Conservation (phyloP, 2,888 invertebrate genomes). For the Toxonevra muliebris region DNA sequence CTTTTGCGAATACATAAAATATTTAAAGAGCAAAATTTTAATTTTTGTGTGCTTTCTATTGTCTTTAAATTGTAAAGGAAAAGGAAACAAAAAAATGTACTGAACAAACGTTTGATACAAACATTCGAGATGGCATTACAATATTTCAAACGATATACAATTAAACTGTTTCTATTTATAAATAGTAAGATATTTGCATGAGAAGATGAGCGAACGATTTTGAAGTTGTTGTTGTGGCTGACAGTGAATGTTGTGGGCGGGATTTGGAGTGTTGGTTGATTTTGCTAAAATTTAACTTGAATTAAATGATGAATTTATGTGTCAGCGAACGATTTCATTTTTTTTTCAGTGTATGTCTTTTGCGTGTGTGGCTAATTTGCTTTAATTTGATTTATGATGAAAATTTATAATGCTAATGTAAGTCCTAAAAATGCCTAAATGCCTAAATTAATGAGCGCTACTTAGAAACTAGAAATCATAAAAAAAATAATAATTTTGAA, state of each 20-base stretch:
- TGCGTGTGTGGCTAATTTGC: background rate
- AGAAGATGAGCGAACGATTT: background rate
- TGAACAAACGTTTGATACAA: constrained; percentile 60
- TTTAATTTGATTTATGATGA: background rate
- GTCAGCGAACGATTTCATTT: background rate
- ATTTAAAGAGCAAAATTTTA: too few relatives aligned
- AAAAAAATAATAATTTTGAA: background rate
- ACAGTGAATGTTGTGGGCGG: background rate
- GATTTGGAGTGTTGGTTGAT: background rate
- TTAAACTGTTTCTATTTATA: background rate
- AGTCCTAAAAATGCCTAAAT: too few relatives aligned
- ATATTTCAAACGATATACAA: background rate
- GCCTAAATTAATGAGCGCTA: constrained; percentile 28
- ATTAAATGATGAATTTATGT: too few relatives aligned
- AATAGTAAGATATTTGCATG: too few relatives aligned
- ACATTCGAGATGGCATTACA: constrained; percentile 47
- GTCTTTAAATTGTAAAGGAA: too few relatives aligned
- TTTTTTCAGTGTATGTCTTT: background rate
- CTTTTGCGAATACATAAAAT: too few relatives aligned
- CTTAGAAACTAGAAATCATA: constrained; percentile 28
- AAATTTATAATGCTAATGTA: background rate
- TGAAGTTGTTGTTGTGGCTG: constrained; percentile 6
- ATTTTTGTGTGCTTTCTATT: too few relatives aligned
- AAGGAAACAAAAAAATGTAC: background rate
- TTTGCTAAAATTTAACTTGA: too few relatives aligned